Conservation (phyloP, 2,888 invertebrate genomes). For the Caenorhabditis afra region DNA sequence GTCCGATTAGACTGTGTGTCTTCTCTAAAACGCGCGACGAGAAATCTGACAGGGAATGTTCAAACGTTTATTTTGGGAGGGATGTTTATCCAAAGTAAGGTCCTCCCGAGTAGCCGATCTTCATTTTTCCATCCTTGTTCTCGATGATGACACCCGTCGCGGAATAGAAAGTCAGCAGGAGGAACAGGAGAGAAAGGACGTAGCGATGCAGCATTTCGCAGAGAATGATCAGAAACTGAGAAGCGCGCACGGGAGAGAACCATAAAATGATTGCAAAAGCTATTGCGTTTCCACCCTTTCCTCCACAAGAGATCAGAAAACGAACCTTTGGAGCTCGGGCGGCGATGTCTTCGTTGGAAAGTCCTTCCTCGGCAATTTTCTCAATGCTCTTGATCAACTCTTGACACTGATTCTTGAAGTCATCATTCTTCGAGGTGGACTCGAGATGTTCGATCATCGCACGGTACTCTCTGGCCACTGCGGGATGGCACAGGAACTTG, state of each 20-base stretch:
- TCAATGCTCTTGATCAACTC: constrained; percentile 33
- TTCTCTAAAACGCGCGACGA: no score
- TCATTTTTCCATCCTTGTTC: constrained; percentile 51
- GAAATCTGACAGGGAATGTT: no score
- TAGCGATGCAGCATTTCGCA: neutral
- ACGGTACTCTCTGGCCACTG: constrained; percentile 22
- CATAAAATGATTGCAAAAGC: constrained; percentile 9
- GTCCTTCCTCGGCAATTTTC: constrained; percentile 42
- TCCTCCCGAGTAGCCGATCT: constrained; percentile 39
- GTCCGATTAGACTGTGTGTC: neutral
- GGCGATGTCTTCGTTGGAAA: constrained; percentile 37
- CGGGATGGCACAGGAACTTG: constrained; percentile 40
- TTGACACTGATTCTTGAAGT: constrained; percentile 26
- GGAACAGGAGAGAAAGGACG: constrained; percentile 17
- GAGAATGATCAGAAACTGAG: no score
- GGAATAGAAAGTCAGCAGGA: constrained; percentile 32
- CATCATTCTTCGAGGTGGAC: constrained; percentile 38
- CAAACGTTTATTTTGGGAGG: constrained; percentile 4
- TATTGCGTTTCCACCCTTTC: neutral
- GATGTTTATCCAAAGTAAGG: constrained; percentile 41
- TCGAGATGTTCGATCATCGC: constrained; percentile 24
- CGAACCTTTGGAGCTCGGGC: constrained; percentile 28
- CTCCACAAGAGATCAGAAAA: neutral
- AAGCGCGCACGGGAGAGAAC: no score
- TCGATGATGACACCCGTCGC: constrained; percentile 45